These are phyloP conservation scores for Periplaneta americana DNA, from an alignment of 1,140 invertebrate species.

Conservation along the genomic window DNA sequence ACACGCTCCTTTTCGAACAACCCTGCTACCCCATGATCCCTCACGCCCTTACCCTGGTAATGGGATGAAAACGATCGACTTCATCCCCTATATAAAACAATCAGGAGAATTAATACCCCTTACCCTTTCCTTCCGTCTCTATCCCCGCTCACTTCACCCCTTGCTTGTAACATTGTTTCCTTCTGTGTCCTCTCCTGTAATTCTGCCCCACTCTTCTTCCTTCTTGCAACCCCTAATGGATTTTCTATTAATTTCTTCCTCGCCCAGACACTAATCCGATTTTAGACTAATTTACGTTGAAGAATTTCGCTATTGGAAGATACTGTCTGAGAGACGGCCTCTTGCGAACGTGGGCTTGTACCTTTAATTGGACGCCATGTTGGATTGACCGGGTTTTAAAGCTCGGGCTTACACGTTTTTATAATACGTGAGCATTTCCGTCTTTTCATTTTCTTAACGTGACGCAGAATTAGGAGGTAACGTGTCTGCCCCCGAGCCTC, in stretches of 20 bases:
- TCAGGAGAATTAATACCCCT: slow-evolving; percentile 13
- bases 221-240: slow-evolving; percentile 6
- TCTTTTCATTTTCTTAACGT: background rate
- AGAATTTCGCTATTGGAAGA: background rate
- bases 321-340: background rate
- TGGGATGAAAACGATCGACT: background rate
- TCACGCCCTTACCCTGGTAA: background rate
- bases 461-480: too few species aligned
- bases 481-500: too few species aligned
- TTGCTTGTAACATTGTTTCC: background rate
- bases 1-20: too few species aligned
- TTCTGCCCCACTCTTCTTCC: background rate
- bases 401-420: background rate
- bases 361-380: background rate
- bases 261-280: slow-evolving; percentile 10
- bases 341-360: too few species aligned
- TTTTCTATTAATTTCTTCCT: slow-evolving; percentile 14
- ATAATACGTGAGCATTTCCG: background rate
- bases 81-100: slow-evolving; percentile 8
- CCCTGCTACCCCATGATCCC: background rate
- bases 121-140: too few species aligned
- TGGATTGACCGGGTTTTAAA: background rate
- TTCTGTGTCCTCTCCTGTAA: background rate
- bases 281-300: slow-evolving; percentile 10
- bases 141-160: too few species aligned